Evolutionary conservation across 2,888 invertebrate species (phyloP), one percentile per base, ranked within the genome.

Genomic region (Volucella inanis): DNA sequence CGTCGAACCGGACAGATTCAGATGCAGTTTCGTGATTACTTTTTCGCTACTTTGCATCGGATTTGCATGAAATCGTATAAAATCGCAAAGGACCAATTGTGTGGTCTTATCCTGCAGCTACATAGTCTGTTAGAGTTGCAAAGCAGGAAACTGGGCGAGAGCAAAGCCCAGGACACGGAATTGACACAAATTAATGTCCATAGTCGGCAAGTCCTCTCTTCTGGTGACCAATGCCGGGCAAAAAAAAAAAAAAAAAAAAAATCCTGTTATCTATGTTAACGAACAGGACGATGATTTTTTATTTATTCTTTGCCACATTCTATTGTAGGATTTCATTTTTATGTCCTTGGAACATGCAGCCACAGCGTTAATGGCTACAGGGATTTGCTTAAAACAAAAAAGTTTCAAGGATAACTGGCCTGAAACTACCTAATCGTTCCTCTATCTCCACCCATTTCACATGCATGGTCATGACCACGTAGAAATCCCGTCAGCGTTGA

Each of bases 121-220:
- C 62, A 49, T 45, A 31, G 31, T 6, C 31, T 6, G 6, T 31
- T 31, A 67, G 38, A 47, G 39, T 15, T 12, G 12, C 18, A 8
- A 52, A 43, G 49, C 57, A 4, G 64, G 70, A 61, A 41, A 71
- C n/a, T 22, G n/a, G n/a, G 11, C 45, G 2, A 52, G 38, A 15
- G 52, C 65, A 50, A 47, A 61, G 47, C 54, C 47, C 61, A 52
- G 54, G 59, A 54, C 57, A 70, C 64, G 41, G 41, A 47, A 65
- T 47, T 59, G 81, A 77, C 61, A 54, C 77, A 62, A 77, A 72
- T 82, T 77, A 78, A 78, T 72, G 77, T 72, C 38, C 45, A 4
- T 1, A 10, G 8, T 38, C 6, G 45, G 45, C 49, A 55, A 39
- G 62, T 62, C 55, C 64, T 70, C 54, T 52, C 22, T 11, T 4